Base-by-base conservation (phyloP, 2,113 vertebrate genomes). In the Alethe castanea region DNA sequence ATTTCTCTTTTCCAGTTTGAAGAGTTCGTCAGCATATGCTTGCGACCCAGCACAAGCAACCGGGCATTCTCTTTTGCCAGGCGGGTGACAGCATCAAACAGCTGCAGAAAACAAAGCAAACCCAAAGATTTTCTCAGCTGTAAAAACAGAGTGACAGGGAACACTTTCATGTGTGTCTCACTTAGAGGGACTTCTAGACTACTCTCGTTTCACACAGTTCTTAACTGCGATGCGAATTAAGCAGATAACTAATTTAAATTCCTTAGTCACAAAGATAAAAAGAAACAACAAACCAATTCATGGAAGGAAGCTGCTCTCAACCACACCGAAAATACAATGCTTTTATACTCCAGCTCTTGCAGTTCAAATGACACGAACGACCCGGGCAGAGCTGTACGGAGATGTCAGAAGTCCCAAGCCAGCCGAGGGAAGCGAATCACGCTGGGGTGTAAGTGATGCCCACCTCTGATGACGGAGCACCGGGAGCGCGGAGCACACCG, bases 31-130 rank as follows among this genome's bases (percentile, higher is more conserved):
- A 99, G 96, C 99, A 99, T 99, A 95, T 99, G 99, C 95, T 98
- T 99, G 88, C 99, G 98, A n/a, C 99, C 99, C 90, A 99, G 96
- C 52, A 99, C 98, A 77, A 99, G 98, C 45, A 99, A 29, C 8
- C 95, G 98, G 56, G 95, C 88, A 19, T 98, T 98, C 61, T 96
- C 97, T 69, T 95, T 96, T 70, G 97, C 92, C 73, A 99, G 96
- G 86, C 97, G 97, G 31, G 96, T 98, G 76, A 99, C 95, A 81
- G 99, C 98, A 9, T 97, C 66, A 87, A 98, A 95, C 56, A 99
- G 97, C 99, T 99, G 96, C 60, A 98, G 87, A 92, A 97, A 94
- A 96, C 71, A 97, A 94, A 96, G 79, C 23, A 97, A 88, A 86
- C 1, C 14, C n/a, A 92, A 64, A 85, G 67, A 59, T 71, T 79